Evolutionary conservation across 2,888 invertebrate species (phyloP), one percentile per base, ranked within the genome.

Genomic region (Eristalinus aeneus): DNA sequence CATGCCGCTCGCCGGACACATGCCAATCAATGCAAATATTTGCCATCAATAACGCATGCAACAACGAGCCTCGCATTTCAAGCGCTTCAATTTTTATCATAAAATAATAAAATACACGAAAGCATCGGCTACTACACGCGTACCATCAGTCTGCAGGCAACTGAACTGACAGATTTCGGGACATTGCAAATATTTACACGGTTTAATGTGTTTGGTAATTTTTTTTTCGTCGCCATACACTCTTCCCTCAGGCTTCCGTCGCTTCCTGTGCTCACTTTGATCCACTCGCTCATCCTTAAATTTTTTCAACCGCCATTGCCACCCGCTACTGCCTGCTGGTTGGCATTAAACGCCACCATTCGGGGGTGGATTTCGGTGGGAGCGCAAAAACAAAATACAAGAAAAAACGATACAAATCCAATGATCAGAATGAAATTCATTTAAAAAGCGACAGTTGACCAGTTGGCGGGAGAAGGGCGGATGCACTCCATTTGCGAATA

Each of bases 181-280:
- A 58, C 75, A 75, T 54, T 79, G 71, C 79, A 79, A 79, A 79
- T 84, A 84, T 84, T 84, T 84, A 69, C 84, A 67, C 79, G 67
- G 67, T 84, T 84, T 79, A 84, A 84, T 84, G 79, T 75, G 84
- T 84, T 84, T 79, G 75, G 53, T 16, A 67, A 60, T 75, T 75
- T 74, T 69, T 65, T 31, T 10, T 22, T 20, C 20, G 5, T 27
- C 27, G 27, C 27, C 27, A n/a, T n/a, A n/a, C n/a, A n/a, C n/a
- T 5, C 27, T 27, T 5, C 27, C 27, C 27, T 27, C n/a, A n/a
- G 27, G 27, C 32, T 10, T 16, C 22, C 1, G 22, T 27, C 2
- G 16, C 36, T 11, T 32, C n/a, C 53, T 74, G 22, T 61, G 10
- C 27, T 72, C 79, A 61, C 75, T 79, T 84, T 84, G 79, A 84